Percentiles rank a stretch among this genome's conserved stretches.
These are phyloP conservation scores for Drosophila subquinaria DNA, from an alignment of 2,888 invertebrate genomes.

Conservation along the genomic window DNA sequence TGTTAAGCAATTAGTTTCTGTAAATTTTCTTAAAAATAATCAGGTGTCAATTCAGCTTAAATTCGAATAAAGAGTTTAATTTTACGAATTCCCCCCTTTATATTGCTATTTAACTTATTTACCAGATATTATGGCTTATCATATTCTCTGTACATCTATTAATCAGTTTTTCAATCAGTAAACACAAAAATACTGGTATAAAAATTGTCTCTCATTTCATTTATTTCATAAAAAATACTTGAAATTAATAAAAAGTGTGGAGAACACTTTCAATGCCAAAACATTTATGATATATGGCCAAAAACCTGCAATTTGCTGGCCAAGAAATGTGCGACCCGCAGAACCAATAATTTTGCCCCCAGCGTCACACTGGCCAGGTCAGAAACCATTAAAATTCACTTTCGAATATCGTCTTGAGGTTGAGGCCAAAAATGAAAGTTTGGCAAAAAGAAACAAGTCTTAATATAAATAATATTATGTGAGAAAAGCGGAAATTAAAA, in stretches of 20 bases:
- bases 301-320: background rate
- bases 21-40: no score
- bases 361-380: slow-evolving; percentile 15
- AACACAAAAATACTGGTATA: background rate
- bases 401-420: slow-evolving; percentile 53
- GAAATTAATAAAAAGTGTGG: no score
- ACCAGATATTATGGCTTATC: no score
- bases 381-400: slow-evolving; percentile 64
- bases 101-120: no score
- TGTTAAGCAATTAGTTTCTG: no score
- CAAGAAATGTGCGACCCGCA: slow-evolving; percentile 15
- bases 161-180: background rate
- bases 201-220: background rate
- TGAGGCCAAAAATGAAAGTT: slow-evolving; percentile 64
- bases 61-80: no score
- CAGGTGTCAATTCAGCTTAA: no score
- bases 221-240: no score
- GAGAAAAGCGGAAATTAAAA: slow-evolving; percentile 27
- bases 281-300: slow-evolving; percentile 7
- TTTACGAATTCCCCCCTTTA: no score
- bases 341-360: slow-evolving; percentile 23
- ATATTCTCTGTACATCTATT: no score
- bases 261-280: slow-evolving; percentile 37
- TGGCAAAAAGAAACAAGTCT: slow-evolving; percentile 36
- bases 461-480: slow-evolving; percentile 27